Evolutionary conservation across 2,797 vertebrate species (phyloP).

Genomic region (Salarias fasciatus): DNA sequence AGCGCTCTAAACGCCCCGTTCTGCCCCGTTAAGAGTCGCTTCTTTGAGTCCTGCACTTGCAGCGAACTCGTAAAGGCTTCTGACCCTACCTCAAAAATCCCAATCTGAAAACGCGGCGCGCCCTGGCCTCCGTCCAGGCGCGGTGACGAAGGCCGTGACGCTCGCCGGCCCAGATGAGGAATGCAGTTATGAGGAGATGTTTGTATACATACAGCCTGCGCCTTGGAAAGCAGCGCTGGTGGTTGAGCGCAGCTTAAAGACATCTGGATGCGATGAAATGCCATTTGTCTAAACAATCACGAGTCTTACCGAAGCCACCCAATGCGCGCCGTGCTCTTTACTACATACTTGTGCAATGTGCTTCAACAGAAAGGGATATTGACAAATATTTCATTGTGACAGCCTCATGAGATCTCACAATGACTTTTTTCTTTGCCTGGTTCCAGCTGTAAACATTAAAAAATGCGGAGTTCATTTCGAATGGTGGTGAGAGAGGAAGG

Average conservation of each 20-base stretch:
- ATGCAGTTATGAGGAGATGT: constrained; percentile 84
- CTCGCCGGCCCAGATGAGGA: constrained; percentile 81
- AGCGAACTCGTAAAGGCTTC: no score
- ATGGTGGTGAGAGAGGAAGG: constrained; percentile 76
- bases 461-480: constrained; percentile 45
- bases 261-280: constrained; percentile 88
- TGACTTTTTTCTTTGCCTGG: constrained; percentile 31
- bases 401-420: constrained; percentile 60
- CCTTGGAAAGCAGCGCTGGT: constrained; percentile 75
- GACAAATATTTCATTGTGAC: constrained; percentile 83
- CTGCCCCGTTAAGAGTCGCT: no score
- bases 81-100: constrained; percentile 9
- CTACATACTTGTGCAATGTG: constrained; percentile 77
- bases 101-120: constrained; percentile 45
- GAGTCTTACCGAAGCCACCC: constrained; percentile 83
- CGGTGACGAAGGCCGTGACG: constrained; percentile 63
- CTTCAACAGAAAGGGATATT: constrained; percentile 77
- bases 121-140: constrained; percentile 43
- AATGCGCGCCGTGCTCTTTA: constrained; percentile 74
- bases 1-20: no score
- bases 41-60: no score
- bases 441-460: constrained; percentile 69
- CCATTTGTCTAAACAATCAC: constrained; percentile 86
- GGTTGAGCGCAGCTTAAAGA: constrained; percentile 85
- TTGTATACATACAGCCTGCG: constrained; percentile 85